Conservation (phyloP, 2,113 vertebrate genomes). For the Tupaia chinensis region DNA sequence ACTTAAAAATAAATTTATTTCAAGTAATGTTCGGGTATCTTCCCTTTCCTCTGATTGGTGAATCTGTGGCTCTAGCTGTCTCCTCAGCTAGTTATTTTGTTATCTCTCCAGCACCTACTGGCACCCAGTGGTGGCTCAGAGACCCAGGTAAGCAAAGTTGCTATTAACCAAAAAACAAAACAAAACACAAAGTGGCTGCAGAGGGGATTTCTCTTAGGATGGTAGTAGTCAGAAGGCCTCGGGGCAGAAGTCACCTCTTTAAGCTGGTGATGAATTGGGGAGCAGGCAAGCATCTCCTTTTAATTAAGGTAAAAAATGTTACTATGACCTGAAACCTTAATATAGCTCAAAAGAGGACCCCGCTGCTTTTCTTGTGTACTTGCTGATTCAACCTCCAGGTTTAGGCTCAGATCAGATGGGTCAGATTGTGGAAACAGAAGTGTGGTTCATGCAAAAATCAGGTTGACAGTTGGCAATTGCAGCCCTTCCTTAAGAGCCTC, state of each 20-base stretch:
- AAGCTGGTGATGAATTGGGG: not conserved
- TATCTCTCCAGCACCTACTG: not conserved
- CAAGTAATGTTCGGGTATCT: not conserved
- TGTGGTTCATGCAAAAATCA: slow-evolving; percentile 31
- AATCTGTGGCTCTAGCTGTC: not conserved
- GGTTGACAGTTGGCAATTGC: slow-evolving; percentile 32
- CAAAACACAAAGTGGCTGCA: not conserved
- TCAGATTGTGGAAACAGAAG: slow-evolving; percentile 61
- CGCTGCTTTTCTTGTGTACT: not conserved
- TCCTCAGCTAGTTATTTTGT: not conserved
- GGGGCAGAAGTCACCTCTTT: not conserved
- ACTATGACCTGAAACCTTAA: not conserved
- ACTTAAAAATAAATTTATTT: not conserved
- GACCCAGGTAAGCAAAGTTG: not conserved
- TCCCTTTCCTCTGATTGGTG: not conserved
- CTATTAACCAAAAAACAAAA: not conserved
- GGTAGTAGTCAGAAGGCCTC: not conserved
- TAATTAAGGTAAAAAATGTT: slow-evolving; percentile 37
- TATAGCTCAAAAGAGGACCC: not conserved
- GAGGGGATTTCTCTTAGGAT: not conserved
- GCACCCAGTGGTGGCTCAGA: not conserved
- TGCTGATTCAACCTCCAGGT: slow-evolving; percentile 9
- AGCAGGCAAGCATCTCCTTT: not conserved
- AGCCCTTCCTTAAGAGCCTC: slow-evolving; percentile 2
- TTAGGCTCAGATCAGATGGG: not conserved